Base-by-base conservation (phyloP, 2,113 vertebrate species). In the Odobenus rosmarus region DNA sequence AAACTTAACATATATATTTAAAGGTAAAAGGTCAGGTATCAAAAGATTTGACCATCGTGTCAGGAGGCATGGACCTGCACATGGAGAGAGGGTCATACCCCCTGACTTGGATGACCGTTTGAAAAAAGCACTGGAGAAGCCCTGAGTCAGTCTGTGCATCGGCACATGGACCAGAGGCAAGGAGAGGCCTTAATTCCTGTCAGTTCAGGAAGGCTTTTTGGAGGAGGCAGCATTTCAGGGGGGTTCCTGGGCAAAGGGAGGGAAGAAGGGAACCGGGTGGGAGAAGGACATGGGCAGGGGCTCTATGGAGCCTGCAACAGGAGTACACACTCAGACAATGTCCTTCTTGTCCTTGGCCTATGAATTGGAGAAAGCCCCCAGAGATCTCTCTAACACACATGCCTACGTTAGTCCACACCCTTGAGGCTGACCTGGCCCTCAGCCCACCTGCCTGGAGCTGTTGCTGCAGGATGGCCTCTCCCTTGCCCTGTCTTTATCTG, bases 261-360 rank as follows among this genome's bases (percentile, higher is more conserved):
- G n/a, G 74, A 93, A 64, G 53, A 71, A 83, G 55, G 14, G 31
- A 92, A 77, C 57, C 33, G 10, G 13, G 46, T n/a, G n/a, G 46
- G 59, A 71, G 69, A 49, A 90, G 88, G 53, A 14, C 36, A 61
- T 12, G 72, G n/a, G 10, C 72, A 19, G 36, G 51, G 79, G 24
- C 42, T 72, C 53, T 62, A 0, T 21, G 31, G 39, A 28, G 8
- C 14, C 18, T 87, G 61, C 1, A 9, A 13, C 13, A 83, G 53
- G 23, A 79, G 79, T 46, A 76, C 7, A 46, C 84, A 62, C n/a
- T 49, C 76, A 36, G 51, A 55, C 21, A 11, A 33, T 72, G 24
- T 62, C 71, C 84, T 95, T 93, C 72, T 81, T 92, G 53, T 61
- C 92, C 31, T 90, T 86, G 51, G 64, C 51, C 64, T 90, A 8